Conservation (phyloP, 1,140 invertebrate genomes). For the Trachymyrmex cornetzi region DNA sequence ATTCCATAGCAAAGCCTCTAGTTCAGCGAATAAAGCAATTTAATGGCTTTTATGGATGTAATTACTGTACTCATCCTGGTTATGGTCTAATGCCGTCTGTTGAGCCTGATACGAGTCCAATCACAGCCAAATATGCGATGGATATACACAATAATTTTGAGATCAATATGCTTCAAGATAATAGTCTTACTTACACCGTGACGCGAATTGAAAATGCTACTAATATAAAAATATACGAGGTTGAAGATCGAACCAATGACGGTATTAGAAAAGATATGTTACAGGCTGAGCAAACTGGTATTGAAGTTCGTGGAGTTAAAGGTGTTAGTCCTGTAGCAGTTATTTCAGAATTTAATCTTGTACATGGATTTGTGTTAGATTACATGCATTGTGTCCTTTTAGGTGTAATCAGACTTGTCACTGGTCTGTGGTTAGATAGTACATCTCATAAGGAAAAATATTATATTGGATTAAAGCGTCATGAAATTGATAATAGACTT, state of each 20-base stretch:
- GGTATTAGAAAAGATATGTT: slow-evolving; percentile 4
- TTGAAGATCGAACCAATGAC: background rate
- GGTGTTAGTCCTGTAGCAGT: background rate
- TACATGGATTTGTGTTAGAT: slow-evolving; percentile 3
- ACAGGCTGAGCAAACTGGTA: background rate
- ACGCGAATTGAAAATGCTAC: slow-evolving; percentile 3
- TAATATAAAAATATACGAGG: slow-evolving; percentile 1
- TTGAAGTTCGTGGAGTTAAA: background rate
- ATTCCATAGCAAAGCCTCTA: background rate
- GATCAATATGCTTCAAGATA: slow-evolving; percentile 8
- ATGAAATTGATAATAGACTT: slow-evolving; percentile 8
- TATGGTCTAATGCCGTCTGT: background rate
- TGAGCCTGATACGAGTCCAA: background rate
- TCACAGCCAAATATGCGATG: background rate
- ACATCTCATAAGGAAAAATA: slow-evolving; percentile 16
- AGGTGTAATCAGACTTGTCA: slow-evolving; percentile 1
- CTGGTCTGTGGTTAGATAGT: slow-evolving; percentile 3
- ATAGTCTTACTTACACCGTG: slow-evolving; percentile 6
- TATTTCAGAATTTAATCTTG: background rate
- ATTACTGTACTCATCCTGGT: slow-evolving; percentile 1
- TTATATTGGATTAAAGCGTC: slow-evolving; percentile 12
- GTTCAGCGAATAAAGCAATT: slow-evolving; percentile 7
- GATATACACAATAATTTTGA: slow-evolving; percentile 1
- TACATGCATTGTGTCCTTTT: slow-evolving; percentile 15
- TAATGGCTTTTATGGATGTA: slow-evolving; percentile 3